Conservation (phyloP, 1,140 invertebrate species). For the Penaeus indicus region DNA sequence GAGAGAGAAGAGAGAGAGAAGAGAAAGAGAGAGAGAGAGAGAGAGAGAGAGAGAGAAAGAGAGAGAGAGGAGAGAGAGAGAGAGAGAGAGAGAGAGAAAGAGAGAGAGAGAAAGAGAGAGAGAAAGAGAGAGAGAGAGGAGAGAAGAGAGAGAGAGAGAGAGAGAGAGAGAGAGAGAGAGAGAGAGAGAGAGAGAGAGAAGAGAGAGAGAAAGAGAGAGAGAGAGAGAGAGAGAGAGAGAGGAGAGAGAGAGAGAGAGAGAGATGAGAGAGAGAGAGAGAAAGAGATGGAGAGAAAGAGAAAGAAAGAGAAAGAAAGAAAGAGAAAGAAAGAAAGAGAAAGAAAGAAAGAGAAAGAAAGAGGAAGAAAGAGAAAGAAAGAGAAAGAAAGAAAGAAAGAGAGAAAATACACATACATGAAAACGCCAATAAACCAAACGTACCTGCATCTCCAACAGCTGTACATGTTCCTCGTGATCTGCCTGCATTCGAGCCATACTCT, state of each 20-base stretch:
- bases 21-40: not conserved
- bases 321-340: conserved; percentile 11
- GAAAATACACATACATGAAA: not conserved
- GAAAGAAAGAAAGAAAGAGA: not conserved
- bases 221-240: no score
- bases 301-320: conserved; percentile 11
- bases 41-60: not conserved
- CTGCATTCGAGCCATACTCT: conserved; percentile 34
- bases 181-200: not conserved
- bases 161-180: not conserved
- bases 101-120: not conserved
- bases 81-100: not conserved
- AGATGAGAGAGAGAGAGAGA: not conserved
- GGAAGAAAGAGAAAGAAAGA: conserved; percentile 1
- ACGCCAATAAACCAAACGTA: no score
- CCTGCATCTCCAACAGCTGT: conserved; percentile 52
- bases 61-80: not conserved
- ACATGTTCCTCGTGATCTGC: conserved; percentile 56
- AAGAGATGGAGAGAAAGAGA: not conserved
- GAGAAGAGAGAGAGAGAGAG: not conserved
- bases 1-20: no score
- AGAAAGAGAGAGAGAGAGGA: not conserved
- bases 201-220: not conserved
- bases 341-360: conserved; percentile 8
- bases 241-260: not conserved